Conservation (phyloP, 2,113 vertebrate species). For the Carollia perspicillata region DNA sequence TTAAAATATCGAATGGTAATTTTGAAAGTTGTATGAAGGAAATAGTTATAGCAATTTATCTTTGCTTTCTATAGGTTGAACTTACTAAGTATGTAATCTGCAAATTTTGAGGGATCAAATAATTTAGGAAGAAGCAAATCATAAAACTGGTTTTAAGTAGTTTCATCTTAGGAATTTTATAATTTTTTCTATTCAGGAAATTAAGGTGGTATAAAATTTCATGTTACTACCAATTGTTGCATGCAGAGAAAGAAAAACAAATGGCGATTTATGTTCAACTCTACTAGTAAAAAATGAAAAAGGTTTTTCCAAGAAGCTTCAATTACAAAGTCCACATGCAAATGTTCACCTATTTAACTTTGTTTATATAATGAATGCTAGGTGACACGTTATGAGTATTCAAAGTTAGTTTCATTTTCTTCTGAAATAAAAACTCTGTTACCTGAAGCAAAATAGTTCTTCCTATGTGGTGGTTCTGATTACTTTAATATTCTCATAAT, state of each 20-base stretch:
- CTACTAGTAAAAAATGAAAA: neutral
- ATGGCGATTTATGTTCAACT: neutral
- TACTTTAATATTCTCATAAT: neutral
- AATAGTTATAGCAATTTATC: constrained; percentile 63
- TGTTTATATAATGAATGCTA: neutral
- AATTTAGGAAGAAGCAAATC: constrained; percentile 45
- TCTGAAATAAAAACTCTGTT: neutral
- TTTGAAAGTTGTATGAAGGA: constrained; percentile 73
- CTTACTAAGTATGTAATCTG: constrained; percentile 49
- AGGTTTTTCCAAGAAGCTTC: neutral
- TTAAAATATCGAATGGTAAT: constrained; percentile 76
- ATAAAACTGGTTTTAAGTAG: constrained; percentile 41
- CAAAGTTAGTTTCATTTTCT: neutral
- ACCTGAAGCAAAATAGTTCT: neutral
- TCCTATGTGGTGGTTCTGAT: neutral
- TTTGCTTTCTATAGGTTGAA: constrained; percentile 52
- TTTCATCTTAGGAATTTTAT: constrained; percentile 20
- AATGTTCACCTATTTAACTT: neutral
- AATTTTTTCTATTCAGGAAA: constrained; percentile 60
- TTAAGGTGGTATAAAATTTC: neutral
- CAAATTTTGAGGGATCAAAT: constrained; percentile 60
- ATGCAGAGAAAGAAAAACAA: neutral
- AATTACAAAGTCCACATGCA: neutral
- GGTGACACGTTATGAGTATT: neutral
- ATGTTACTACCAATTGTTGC: neutral